Conservation (phyloP, 2,797 vertebrate species). For the Lepidocolaptes lacrymiger region DNA sequence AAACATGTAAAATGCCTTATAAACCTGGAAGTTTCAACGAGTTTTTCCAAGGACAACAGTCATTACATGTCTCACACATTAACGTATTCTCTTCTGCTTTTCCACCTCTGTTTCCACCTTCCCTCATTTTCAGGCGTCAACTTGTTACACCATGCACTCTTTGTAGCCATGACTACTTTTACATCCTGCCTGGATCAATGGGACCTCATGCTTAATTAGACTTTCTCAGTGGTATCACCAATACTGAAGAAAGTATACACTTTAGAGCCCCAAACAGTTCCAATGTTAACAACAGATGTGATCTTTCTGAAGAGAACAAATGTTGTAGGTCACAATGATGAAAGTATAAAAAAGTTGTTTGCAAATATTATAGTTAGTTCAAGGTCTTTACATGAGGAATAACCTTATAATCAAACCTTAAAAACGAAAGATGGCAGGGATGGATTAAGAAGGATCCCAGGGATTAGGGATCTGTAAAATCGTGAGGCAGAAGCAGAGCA, state of each 20-base stretch:
- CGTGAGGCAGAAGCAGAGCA: slow-evolving; percentile 7
- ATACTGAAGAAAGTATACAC: neutral
- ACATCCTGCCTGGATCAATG: neutral
- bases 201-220: neutral
- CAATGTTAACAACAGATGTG: neutral
- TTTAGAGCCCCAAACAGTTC: neutral
- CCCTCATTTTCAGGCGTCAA: neutral
- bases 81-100: neutral
- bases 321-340: neutral
- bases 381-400: neutral
- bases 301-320: neutral
- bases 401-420: slow-evolving; percentile 3
- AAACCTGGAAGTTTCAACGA: neutral
- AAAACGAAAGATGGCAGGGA: neutral
- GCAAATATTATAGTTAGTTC: neutral
- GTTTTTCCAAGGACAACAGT: neutral
- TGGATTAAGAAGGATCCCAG: slow-evolving; percentile 9
- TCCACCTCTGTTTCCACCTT: neutral
- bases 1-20: neutral
- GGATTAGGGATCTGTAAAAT: slow-evolving; percentile 19
- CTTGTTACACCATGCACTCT: neutral
- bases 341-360: neutral
- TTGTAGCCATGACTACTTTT: neutral
- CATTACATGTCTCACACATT: neutral
- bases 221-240: neutral